Base-by-base conservation (phyloP, 2,888 invertebrate genomes). In the Mythimna impura region DNA sequence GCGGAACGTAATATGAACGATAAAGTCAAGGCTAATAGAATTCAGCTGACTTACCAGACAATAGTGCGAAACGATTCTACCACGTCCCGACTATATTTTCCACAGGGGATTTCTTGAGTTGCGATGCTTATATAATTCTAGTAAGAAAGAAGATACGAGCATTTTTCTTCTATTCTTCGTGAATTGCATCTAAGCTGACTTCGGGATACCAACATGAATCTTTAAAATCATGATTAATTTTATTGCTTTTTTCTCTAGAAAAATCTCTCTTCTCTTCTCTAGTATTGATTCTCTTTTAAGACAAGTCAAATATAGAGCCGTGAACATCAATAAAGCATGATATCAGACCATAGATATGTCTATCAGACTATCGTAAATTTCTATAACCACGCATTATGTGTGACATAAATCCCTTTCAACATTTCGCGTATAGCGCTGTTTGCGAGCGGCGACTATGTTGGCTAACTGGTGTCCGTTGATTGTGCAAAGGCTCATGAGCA, bases 391-490 rank as follows among this genome's bases (percentile, higher is more conserved):
- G 50, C 71, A 78, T 79, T 81, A 79, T 54, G 66, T 67, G 66
- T 76, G 75, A 87, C 86, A 88, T 87, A 84, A 88, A 87, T 87
- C 83, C 82, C 78, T 87, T 83, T 86, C 87, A 67, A 87, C 77
- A 86, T 86, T 82, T 85, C 77, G 70, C 71, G 72, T 81, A 73
- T 78, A 74, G 74, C 47, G 55, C 67, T 81, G 74, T 79, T 30
- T 83, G 85, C 83, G 77, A 75, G 62, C 75, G 63, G 62, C 72
- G 63, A 30, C 50, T 55, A 60, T 73, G 74, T 86, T 86, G 76
- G 80, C 78, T 77, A 86, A 86, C 82, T 76, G 76, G 55, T 76
- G 74, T 69, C 55, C 81, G 80, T 73, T 78, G 78, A 78, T 86
- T 86, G 86, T 83, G 86, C 75, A 86, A 86, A 86, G 50, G 61